Percentiles rank a stretch among this genome's conserved stretches.
These are phyloP conservation scores for Stenurella melanura DNA, from an alignment of 2,888 invertebrate genomes.

Conservation along the genomic window DNA sequence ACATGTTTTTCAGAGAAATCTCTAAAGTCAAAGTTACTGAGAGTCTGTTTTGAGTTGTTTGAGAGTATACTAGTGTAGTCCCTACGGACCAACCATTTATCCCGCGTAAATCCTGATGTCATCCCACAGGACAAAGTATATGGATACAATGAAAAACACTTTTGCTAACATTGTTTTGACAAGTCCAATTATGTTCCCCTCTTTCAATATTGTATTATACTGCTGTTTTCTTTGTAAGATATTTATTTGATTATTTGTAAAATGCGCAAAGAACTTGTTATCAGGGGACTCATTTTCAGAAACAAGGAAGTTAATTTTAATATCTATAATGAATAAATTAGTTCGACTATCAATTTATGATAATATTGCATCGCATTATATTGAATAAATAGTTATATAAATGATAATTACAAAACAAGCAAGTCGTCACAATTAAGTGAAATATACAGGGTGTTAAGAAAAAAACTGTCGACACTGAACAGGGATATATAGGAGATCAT, in stretches of 20 bases:
- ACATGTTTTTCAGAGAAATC: conserved; percentile 47
- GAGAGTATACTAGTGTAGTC: conserved; percentile 48
- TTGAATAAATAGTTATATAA: no score
- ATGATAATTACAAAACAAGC: no score
- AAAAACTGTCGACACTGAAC: no score
- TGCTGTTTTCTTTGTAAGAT: conserved; percentile 47
- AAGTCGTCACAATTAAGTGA: no score
- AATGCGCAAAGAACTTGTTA: not conserved
- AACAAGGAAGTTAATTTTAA: not conserved
- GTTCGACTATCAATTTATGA: no score
- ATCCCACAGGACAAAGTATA: conserved; percentile 53
- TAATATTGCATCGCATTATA: no score
- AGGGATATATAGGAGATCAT: no score
- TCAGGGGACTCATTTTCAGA: not conserved
- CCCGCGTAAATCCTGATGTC: conserved; percentile 59
- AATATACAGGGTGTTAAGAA: no score
- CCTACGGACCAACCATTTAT: conserved; percentile 58
- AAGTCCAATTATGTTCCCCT: conserved; percentile 57
- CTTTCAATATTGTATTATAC: conserved; percentile 58
- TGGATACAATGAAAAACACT: conserved; percentile 61
- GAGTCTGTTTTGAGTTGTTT: conserved; percentile 57
- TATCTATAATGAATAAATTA: not conserved
- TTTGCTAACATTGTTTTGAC: conserved; percentile 59
- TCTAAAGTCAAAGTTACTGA: conserved; percentile 53
- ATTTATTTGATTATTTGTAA: conserved; percentile 15